Percentiles rank a stretch among this genome's conserved stretches.
Evolutionary conservation across 2,888 invertebrate genomes (phyloP).

Genomic region (Osmoderma eremita): DNA sequence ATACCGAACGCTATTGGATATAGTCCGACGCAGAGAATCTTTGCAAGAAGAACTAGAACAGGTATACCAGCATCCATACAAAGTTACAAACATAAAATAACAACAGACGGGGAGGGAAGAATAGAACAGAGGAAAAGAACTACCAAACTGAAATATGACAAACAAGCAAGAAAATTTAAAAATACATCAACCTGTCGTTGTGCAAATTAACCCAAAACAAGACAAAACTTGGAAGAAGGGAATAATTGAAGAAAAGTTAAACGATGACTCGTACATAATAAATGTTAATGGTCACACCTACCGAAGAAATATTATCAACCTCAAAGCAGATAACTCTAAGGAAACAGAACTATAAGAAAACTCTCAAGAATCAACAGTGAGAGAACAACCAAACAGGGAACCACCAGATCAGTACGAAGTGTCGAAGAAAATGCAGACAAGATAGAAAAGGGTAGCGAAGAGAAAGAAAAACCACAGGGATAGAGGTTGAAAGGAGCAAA

Average conservation of each 20-base stretch:
- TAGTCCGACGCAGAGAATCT: constrained; percentile 45
- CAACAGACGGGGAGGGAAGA: neutral
- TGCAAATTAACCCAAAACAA: neutral
- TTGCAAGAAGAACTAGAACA: constrained; percentile 38
- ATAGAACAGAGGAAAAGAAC: constrained; percentile 2
- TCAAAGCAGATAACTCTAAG: neutral
- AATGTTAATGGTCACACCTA: neutral
- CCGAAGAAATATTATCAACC: constrained; percentile 1
- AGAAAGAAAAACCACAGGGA: too few species aligned
- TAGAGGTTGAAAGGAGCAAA: too few species aligned
- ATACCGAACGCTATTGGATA: constrained; percentile 47
- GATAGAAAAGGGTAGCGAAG: too few species aligned
- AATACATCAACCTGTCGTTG: constrained; percentile 12
- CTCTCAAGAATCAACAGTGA: too few species aligned
- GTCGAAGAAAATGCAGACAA: too few species aligned
- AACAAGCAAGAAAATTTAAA: neutral
- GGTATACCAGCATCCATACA: neutral
- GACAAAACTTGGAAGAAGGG: neutral
- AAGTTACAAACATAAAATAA: too few species aligned
- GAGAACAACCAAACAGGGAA: too few species aligned
- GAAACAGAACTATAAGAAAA: too few species aligned
- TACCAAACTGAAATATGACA: constrained; percentile 12
- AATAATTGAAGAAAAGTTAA: too few species aligned
- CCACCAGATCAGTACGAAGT: too few species aligned
- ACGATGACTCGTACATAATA: neutral